phyloP scores from a whole-genome alignment of 2,888 invertebrate genomes.

The Drosophila siamana region DNA sequence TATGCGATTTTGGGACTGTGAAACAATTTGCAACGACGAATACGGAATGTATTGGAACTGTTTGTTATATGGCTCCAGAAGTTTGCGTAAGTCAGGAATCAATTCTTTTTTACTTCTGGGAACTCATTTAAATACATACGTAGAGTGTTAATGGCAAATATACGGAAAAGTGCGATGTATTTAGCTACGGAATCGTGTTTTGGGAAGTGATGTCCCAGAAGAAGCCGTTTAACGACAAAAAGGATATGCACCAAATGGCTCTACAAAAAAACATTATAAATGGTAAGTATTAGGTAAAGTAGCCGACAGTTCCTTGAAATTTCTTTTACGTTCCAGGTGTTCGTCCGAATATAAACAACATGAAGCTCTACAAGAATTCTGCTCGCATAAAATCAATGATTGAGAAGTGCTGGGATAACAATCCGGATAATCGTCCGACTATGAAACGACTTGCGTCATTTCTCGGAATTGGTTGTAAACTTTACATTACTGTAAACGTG shows the following conservation, averaged over 20 bases:
- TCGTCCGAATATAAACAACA: neutral
- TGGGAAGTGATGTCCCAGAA: constrained; percentile 11
- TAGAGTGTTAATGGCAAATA: neutral
- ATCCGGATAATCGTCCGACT: neutral
- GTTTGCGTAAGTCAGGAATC: constrained; percentile 12
- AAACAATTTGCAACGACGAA: neutral
- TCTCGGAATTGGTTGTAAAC: neutral
- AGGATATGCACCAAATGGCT: neutral
- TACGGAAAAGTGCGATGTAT: constrained; percentile 15
- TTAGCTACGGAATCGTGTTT: constrained; percentile 16
- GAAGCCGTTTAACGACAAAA: constrained; percentile 9
- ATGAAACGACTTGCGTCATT: neutral
- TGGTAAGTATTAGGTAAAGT: neutral
- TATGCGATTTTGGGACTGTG: constrained; percentile 17
- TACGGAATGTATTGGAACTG: neutral
- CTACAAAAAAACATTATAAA: neutral
- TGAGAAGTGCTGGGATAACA: neutral
- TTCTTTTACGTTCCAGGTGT: neutral
- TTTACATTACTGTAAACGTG: neutral
- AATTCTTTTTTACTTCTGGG: neutral
- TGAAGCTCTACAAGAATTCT: neutral
- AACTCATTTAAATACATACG: neutral
- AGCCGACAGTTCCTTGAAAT: neutral
- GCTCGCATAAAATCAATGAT: neutral
- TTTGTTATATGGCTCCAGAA: constrained; percentile 23